Base-by-base conservation (phyloP, 2,113 vertebrate genomes). In the Calidris pygmaea region DNA sequence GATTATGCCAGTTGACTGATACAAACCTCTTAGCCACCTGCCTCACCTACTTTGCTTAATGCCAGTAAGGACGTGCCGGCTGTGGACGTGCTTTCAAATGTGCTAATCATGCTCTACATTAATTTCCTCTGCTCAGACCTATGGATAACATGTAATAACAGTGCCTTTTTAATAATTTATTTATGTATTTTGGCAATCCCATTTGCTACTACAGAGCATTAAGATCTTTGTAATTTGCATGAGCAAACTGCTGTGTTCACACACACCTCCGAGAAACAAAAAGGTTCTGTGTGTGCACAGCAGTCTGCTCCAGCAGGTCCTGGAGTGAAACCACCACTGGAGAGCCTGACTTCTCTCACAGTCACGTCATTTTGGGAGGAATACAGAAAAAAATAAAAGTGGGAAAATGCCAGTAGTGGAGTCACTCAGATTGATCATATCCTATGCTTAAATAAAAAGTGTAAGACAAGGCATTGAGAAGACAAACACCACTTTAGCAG, bases 221-320 rank as follows among this genome's bases (percentile, higher is more conserved):
- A 94, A 75, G 71, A 56, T 50, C 26, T 83, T 70, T 60, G 43
- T 45, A 78, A 75, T 65, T 23, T 65, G 58, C 85, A 65, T 32
- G 43, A 94, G 66, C 58, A 87, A 87, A 75, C 39, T 78, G 77
- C 83, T 79, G 60, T 50, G 87, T 37, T 84, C 66, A 87, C 89
- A 85, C 67, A 78, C 74, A 85, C 26, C 55, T 77, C 43, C 14
- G 21, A 35, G 45, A 71, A 90, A 93, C 79, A 93, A 92, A 92
- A 73, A 27, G 26, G 37, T 32, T 88, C 55, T 89, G 19, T 86
- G 63, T 45, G n/a, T 26, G 65, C 59, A 50, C 43, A 70, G 82
- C 60, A 45, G 32, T 43, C 85, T 52, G 53, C 34, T 76, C 71
- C 14, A 3, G 63, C 63, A n/a, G 12, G 17, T 47, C 55, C 23